Conservation (phyloP, 30 jellyfish, hydroid and myxozoan genomes). For the Haliclystus octoradiatus region DNA sequence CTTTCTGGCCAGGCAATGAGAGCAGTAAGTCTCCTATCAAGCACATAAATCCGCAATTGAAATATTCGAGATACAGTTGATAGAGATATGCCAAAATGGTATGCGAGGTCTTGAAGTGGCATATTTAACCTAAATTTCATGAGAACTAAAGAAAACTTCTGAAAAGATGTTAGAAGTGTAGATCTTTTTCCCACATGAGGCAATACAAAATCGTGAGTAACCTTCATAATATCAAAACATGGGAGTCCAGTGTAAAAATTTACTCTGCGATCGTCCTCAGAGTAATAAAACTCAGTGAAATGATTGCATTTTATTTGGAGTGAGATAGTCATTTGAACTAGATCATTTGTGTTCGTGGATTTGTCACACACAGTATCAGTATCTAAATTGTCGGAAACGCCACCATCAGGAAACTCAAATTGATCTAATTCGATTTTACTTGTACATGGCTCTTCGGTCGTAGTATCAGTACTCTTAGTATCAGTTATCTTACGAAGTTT, state of each 20-base stretch:
- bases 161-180: background rate
- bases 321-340: no score
- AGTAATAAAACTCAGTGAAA: no score
- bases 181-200: background rate
- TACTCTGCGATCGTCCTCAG: background rate
- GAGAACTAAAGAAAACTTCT: background rate
- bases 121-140: conserved; percentile 11
- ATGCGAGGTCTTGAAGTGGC: conserved; percentile 8
- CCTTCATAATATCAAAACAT: background rate
- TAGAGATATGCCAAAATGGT: conserved; percentile 10
- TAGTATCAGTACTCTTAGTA: no score
- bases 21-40: conserved; percentile 7
- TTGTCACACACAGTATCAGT: no score
- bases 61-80: conserved; percentile 13
- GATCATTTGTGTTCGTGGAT: no score
- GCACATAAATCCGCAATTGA: conserved; percentile 5
- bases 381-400: no score
- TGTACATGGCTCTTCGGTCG: no score
- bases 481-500: no score
- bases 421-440: no score
- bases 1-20: conserved; percentile 26
- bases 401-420: no score
- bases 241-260: conserved; percentile 1
- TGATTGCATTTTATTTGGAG: no score
- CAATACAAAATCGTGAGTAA: background rate